Conservation (phyloP, 2,797 vertebrate genomes). For the Sus cebifrons region DNA sequence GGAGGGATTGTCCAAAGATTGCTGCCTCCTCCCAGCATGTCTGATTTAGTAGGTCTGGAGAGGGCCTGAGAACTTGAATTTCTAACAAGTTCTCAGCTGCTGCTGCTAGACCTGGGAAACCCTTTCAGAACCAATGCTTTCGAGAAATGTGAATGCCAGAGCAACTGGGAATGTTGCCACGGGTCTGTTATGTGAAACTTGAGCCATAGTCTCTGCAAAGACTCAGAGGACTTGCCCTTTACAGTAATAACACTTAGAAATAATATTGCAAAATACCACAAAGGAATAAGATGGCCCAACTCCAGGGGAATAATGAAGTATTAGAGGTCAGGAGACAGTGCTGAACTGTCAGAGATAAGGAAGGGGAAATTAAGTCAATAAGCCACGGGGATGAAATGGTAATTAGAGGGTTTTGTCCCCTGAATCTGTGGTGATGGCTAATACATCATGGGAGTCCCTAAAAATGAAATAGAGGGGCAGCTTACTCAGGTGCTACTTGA, state of each 20-base stretch:
- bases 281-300: background rate
- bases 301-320: background rate
- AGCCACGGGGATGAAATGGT: background rate
- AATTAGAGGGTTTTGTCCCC: background rate
- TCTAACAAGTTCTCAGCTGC: background rate
- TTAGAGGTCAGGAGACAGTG: constrained; percentile 9
- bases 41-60: background rate
- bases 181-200: background rate
- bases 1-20: background rate
- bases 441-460: background rate
- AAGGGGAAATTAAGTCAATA: background rate
- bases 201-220: background rate
- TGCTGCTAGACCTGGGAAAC: background rate
- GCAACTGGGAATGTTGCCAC: background rate
- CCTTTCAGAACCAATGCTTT: background rate
- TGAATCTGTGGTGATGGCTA: background rate
- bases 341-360: background rate
- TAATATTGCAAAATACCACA: background rate
- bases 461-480: background rate
- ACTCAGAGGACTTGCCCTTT: background rate
- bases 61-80: background rate
- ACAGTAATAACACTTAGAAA: background rate
- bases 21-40: background rate
- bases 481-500: background rate
- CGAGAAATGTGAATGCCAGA: constrained; percentile 5